Conservation (phyloP, 2,888 invertebrate genomes). For the Aphodius granarius region DNA sequence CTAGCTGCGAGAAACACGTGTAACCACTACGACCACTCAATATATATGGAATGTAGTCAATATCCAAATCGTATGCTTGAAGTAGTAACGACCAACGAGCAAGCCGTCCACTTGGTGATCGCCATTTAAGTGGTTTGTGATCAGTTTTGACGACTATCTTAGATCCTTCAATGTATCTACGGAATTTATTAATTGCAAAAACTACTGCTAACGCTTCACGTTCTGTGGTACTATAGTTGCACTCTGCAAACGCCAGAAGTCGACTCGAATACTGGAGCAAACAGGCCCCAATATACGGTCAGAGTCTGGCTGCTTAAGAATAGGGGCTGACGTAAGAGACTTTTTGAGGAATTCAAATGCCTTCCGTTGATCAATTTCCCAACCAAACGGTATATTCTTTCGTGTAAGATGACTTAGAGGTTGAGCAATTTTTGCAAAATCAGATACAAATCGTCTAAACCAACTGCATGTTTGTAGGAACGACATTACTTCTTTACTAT, state of each 20-base stretch:
- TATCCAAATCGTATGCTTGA: slow-evolving; percentile 44
- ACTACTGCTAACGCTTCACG: slow-evolving; percentile 37
- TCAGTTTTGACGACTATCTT: slow-evolving; percentile 48
- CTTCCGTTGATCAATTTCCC: slow-evolving; percentile 14
- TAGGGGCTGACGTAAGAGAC: slow-evolving; percentile 26
- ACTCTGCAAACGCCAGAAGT: slow-evolving; percentile 27
- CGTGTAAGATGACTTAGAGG: slow-evolving; percentile 23
- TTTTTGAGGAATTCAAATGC: slow-evolving; percentile 11
- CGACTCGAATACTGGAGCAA: slow-evolving; percentile 19
- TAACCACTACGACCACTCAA: slow-evolving; percentile 24
- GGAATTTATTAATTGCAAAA: slow-evolving; percentile 46
- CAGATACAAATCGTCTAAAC: slow-evolving; percentile 31
- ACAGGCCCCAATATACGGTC: neutral
- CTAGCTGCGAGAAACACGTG: too few species aligned
- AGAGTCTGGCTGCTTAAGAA: slow-evolving; percentile 34
- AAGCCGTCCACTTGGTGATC: slow-evolving; percentile 49
- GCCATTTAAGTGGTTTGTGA: slow-evolving; percentile 53
- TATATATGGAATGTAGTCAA: slow-evolving; percentile 33
- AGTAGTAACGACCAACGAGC: slow-evolving; percentile 51
- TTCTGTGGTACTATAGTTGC: slow-evolving; percentile 44
- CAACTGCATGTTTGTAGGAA: slow-evolving; percentile 31
- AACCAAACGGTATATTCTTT: slow-evolving; percentile 19
- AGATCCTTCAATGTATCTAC: slow-evolving; percentile 46
- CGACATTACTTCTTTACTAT: slow-evolving; percentile 17
- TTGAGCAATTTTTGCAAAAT: slow-evolving; percentile 26